phyloP scores from a whole-genome alignment of 2,888 invertebrate species.

The Pherbina coryleti region DNA sequence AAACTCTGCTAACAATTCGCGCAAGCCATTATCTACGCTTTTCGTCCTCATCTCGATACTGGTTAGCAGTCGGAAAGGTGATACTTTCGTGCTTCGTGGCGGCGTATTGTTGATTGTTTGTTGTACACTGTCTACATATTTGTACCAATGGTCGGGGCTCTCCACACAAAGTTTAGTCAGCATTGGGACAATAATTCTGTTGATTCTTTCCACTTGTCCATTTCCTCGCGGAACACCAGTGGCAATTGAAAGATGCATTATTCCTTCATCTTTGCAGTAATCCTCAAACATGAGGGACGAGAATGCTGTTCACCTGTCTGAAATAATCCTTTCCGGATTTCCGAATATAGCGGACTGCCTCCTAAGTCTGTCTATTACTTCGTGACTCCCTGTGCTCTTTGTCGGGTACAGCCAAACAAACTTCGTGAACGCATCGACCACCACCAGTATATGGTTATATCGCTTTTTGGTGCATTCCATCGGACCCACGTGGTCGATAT shows the following conservation, averaged over 20 bases:
- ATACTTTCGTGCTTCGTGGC: constrained; percentile 53
- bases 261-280: constrained; percentile 56
- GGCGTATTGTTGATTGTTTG: constrained; percentile 55
- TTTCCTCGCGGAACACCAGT: too few relatives aligned
- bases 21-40: neutral
- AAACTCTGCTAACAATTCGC: constrained; percentile 29
- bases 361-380: neutral
- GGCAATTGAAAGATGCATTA: constrained; percentile 54
- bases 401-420: constrained; percentile 61
- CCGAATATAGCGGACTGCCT: constrained; percentile 20
- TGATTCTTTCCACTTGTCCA: constrained; percentile 60
- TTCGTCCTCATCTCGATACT: constrained; percentile 38
- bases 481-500: constrained; percentile 63
- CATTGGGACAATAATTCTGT: constrained; percentile 59
- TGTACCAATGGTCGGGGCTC: constrained; percentile 57
- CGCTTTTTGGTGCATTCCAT: constrained; percentile 54
- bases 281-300: constrained; percentile 59
- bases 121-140: constrained; percentile 50
- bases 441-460: constrained; percentile 60
- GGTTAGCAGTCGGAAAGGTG: constrained; percentile 41
- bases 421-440: constrained; percentile 57
- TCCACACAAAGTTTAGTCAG: constrained; percentile 53
- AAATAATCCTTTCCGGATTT: constrained; percentile 38
- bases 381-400: constrained; percentile 50
- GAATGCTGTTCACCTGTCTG: constrained; percentile 38